Conservation (phyloP, 2,888 invertebrate genomes). For the Byasa hedistus region DNA sequence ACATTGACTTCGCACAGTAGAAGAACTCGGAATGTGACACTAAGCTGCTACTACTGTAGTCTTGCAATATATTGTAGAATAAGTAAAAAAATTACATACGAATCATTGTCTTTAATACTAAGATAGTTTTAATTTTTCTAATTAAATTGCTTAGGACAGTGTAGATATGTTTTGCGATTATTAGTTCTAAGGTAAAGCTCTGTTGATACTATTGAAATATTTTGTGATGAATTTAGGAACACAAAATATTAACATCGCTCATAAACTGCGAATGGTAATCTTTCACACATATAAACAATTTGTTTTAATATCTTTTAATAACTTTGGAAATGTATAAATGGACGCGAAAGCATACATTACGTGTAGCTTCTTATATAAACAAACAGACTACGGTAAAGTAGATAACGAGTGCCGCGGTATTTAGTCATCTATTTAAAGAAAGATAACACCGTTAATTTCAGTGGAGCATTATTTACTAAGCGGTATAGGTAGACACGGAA, state of each 20-base stretch:
- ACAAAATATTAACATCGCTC: not conserved
- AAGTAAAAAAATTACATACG: not conserved
- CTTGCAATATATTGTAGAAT: not conserved
- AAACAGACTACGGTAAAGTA: slow-evolving; percentile 54
- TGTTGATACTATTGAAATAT: too few species aligned
- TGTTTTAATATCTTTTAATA: not conserved
- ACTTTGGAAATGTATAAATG: slow-evolving; percentile 55
- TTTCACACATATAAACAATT: not conserved
- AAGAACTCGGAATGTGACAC: slow-evolving; percentile 36
- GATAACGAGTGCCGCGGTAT: slow-evolving; percentile 71
- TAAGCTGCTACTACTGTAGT: slow-evolving; percentile 36
- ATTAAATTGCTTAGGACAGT: too few species aligned
- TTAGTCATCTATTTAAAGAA: slow-evolving; percentile 79
- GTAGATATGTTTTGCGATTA: too few species aligned
- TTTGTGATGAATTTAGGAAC: too few species aligned
- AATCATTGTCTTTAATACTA: not conserved
- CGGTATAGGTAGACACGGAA: slow-evolving; percentile 76
- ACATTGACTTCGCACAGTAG: slow-evolving; percentile 44
- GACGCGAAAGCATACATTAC: slow-evolving; percentile 68
- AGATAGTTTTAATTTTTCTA: not conserved
- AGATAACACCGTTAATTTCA: slow-evolving; percentile 72
- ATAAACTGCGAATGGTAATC: not conserved
- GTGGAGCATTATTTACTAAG: slow-evolving; percentile 74
- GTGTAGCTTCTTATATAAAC: slow-evolving; percentile 65
- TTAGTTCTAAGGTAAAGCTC: too few species aligned